Conservation (phyloP, 2,797 vertebrate genomes). For the Staurois parvus region DNA sequence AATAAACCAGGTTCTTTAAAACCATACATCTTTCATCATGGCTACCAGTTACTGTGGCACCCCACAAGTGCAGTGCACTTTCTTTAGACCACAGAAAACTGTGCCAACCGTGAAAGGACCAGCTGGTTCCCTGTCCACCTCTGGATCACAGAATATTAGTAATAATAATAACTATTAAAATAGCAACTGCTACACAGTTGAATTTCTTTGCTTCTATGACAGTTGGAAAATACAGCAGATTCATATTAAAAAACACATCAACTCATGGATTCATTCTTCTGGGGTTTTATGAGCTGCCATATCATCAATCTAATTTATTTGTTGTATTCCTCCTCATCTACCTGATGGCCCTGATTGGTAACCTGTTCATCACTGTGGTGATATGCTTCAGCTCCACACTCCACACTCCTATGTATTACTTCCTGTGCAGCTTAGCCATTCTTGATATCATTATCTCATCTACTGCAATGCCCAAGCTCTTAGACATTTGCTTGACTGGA, state of each 20-base stretch:
- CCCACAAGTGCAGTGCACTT: too few relatives aligned
- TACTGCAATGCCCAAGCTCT: conserved; percentile 11
- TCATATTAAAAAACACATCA: background rate
- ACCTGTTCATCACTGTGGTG: background rate
- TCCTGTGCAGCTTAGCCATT: conserved; percentile 23
- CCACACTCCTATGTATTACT: conserved; percentile 39
- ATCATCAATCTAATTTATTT: conserved; percentile 5
- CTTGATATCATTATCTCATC: conserved; percentile 28
- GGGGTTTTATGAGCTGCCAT: conserved; percentile 51
- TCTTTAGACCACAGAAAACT: too few relatives aligned
- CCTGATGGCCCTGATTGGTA: conserved; percentile 23
- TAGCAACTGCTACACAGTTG: too few relatives aligned
- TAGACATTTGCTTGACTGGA: conserved; percentile 26
- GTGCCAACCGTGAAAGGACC: too few relatives aligned
- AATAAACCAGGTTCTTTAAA: too few relatives aligned
- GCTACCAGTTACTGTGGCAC: too few relatives aligned
- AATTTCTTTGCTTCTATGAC: too few relatives aligned
- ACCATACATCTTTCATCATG: too few relatives aligned
- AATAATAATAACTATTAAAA: too few relatives aligned
- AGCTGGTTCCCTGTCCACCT: too few relatives aligned
- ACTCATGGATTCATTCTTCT: conserved; percentile 42
- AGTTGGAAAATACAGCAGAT: background rate
- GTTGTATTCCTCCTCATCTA: conserved; percentile 12
- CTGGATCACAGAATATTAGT: too few relatives aligned
- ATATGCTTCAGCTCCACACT: conserved; percentile 2